Conservation (phyloP, 2,888 invertebrate species). For the Xiphydria camelus region DNA sequence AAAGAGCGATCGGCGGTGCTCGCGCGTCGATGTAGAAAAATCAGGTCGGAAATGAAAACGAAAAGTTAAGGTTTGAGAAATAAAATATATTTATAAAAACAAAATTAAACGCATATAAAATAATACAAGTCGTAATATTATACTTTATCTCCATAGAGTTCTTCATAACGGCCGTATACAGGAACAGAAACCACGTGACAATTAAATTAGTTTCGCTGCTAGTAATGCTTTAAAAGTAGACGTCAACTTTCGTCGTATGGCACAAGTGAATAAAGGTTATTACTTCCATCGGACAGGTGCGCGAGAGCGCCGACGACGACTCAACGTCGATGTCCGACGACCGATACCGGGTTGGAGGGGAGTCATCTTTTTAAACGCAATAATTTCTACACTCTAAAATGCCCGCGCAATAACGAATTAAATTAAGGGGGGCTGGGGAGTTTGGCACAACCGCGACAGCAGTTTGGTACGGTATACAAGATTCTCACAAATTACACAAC, state of each 20-base stretch:
- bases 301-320: neutral
- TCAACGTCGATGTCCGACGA: no score
- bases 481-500: conserved; percentile 23
- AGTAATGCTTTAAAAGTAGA: conserved; percentile 7
- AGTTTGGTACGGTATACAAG: conserved; percentile 40
- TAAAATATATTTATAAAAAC: conserved; percentile 58
- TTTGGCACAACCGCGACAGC: conserved; percentile 46
- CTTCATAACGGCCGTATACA: conserved; percentile 38
- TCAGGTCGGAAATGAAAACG: conserved; percentile 14
- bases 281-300: no score
- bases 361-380: no score
- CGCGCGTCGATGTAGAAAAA: no score
- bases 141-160: conserved; percentile 27
- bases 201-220: conserved; percentile 26
- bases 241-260: neutral
- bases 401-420: conserved; percentile 37
- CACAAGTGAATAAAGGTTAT: conserved; percentile 1
- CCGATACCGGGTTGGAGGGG: no score
- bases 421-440: conserved; percentile 31
- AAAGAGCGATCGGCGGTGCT: no score
- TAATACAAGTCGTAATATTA: conserved; percentile 51
- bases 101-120: conserved; percentile 54
- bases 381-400: conserved; percentile 26
- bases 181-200: conserved; percentile 51
- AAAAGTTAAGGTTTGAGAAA: conserved; percentile 38